Base-by-base conservation (phyloP, 1,140 invertebrate species). In the Drosophila chauvacae region DNA sequence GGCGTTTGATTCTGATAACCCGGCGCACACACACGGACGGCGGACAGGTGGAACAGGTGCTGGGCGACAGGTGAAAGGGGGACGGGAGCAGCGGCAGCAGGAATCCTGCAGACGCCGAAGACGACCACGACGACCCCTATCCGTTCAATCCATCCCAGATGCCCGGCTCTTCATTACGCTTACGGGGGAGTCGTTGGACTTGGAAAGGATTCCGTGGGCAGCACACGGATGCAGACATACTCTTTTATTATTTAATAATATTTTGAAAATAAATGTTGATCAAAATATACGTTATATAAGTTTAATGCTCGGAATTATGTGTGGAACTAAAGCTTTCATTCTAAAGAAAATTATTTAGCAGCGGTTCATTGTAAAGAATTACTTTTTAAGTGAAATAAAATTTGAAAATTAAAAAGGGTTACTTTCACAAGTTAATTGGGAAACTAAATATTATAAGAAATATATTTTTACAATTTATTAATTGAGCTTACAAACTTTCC, bases 1-100 rank as follows among this genome's bases (percentile, higher is more conserved):
- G 53, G 73, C 62, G 48, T 66, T 77, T 75, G 73, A 66, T 77
- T 75, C 73, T 77, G 74, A 77, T 77, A 77, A 68, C 71, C 60
- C 70, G 45, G 64, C 68, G 51, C 37, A 42, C 74, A 77, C 48
- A 59, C 61, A 48, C 74, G 75, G 28, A 55, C 62, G 50, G 18
- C 72, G 28, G 59, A 48, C 73, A 64, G 39, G 57, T 61, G 66
- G 26, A 16, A 23, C 23, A 51, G 62, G 16, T 48, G 60, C 56
- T n/a, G 47, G 53, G 23, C 20, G 23, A 26, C 45, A 23, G 23
- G 30, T 16, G 11, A 33, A 20, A n/a, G 47, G 47, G 56, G 23
- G 20, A 16, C 26, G 13, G 26, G 37, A 48, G 45, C 23, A 11
- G 56, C 16, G 48, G 13, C 13, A 16, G 51, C 13, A 20, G 26